A percentile compares a stretch with the other conserved stretches of the same genome.
Evolutionary conservation across 2,113 vertebrate genomes (phyloP).

Genomic region (Nicator chloris): DNA sequence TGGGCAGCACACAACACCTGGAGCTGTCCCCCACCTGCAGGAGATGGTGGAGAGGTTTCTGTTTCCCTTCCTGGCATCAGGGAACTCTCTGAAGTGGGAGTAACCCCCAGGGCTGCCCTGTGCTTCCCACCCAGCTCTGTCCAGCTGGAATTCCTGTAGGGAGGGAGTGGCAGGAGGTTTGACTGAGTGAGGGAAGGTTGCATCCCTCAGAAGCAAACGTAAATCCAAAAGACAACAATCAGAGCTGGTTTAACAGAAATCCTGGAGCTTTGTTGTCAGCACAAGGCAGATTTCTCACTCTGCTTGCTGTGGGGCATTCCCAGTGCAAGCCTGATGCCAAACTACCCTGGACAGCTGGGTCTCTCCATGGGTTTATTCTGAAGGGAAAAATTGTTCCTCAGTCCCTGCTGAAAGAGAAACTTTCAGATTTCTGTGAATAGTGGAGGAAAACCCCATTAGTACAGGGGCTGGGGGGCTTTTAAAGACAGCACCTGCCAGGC

Average conservation of each 20-base stretch:
- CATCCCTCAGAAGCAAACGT: neutral
- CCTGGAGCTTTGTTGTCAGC: neutral
- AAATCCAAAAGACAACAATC: neutral
- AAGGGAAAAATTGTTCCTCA: neutral
- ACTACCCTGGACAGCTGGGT: neutral
- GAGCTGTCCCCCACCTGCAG: neutral
- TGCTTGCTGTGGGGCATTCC: neutral
- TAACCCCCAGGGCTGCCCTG: neutral
- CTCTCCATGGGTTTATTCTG: neutral
- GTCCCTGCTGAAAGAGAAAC: neutral
- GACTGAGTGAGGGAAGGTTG: neutral
- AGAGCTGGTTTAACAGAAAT: neutral
- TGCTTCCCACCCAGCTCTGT: neutral
- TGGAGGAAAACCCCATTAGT: neutral
- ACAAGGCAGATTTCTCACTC: neutral
- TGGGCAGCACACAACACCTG: neutral
- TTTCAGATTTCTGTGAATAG: neutral
- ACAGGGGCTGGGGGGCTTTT: fast-evolving
- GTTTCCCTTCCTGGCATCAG: neutral
- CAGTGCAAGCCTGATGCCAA: neutral
- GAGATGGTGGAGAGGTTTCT: neutral
- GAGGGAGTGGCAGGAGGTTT: neutral
- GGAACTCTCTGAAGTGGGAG: neutral
- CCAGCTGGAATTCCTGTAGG: neutral
- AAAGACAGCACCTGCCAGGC: fast-evolving